Evolutionary conservation across 2,113 vertebrate species (phyloP), one percentile per base, ranked within the genome.

Genomic region (Bos javanicus): DNA sequence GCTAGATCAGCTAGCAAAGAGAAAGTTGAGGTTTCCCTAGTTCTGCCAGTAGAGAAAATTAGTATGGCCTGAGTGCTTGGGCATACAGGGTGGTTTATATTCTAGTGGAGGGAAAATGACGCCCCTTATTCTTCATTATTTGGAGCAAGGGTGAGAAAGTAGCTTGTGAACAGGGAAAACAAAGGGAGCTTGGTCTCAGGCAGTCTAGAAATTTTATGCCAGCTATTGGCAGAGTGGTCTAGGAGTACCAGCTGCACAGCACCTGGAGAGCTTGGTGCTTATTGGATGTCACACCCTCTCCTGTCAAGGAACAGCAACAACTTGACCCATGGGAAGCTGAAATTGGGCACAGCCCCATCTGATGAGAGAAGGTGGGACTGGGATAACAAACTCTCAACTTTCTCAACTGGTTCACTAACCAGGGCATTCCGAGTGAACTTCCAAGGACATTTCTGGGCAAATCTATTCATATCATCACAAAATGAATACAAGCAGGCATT

Each of bases 401-500:
- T 52, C 6, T 60, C 30, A 50, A 39, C 12, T 33, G 64, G 2
- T 3, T 82, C 23, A 15, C 1, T 71, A n/a, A 64, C 13, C 17
- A 60, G 56, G 12, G 33, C 92, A 62, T 85, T 16, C 26, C 60
- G 7, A 81, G 4, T 96, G 25, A 87, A 6, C 0, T 2, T 13
- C 8, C 6, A 7, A 17, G 11, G 21, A n/a, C 3, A 39, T 60
- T 74, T 92, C 90, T 62, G 5, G 28, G 52, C 14, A 97, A 19
- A 56, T 96, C 46, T 85, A 76, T 88, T 88, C 12, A 87, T 80
- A 87, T 87, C 7, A 96, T 1, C 23, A 62, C 23, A 89, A 86
- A 59, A 78, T 54, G 56, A 54, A 26, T 87, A 16, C 36, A 82
- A 64, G 9, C 2, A 2, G 5, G 2, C 6, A 92, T 82, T 87